Evolutionary conservation across 1,140 invertebrate species (phyloP), one percentile per base, ranked within the genome.

Genomic region (Drosophila ohnishii): DNA sequence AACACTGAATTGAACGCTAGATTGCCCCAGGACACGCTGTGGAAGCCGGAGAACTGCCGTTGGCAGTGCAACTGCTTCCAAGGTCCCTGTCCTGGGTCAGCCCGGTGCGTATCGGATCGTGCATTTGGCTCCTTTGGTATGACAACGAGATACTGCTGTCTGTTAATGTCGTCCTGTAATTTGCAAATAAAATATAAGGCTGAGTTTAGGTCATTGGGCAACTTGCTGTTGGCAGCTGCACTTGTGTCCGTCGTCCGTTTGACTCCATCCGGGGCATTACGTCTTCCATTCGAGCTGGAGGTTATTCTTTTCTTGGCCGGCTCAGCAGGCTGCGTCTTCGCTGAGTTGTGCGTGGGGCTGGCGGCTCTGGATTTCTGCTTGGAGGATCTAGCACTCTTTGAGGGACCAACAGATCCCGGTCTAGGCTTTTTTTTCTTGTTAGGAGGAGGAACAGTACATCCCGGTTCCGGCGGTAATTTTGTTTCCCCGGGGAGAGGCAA

Each of bases 121-220:
- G n/a, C 34, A 50, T 16, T 16, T 14, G 35, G 16, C 14, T 58
- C 30, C 14, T 71, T 59, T 7, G 69, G 69, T 53, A 71, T 28
- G 7, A 72, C 22, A 10, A 72, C 19, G 2, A 71, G 53, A 30
- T 72, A 72, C 28, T 42, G 28, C 8, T 72, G 37, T 44, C 32
- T n/a, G 13, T 58, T 59, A 71, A 16, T 30, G 30, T 72, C 35
- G 35, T 72, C 69, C 69, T 72, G 69, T 71, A 72, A 71, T 59
- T 71, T 58, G 69, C 69, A 71, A 72, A 59, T 72, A 37, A 58
- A 72, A 71, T 71, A 71, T 35, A 44, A 39, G 55, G 51, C 69
- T 53, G 37, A 37, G 19, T 40, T 58, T 72, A 72, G 11, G 13
- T 72, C 51, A 71, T 70, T 37, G 22, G 37, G 66, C 28, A 69